phyloP scores from a whole-genome alignment of 2,888 invertebrate genomes.

The Leptinotarsa rubiginosa region DNA sequence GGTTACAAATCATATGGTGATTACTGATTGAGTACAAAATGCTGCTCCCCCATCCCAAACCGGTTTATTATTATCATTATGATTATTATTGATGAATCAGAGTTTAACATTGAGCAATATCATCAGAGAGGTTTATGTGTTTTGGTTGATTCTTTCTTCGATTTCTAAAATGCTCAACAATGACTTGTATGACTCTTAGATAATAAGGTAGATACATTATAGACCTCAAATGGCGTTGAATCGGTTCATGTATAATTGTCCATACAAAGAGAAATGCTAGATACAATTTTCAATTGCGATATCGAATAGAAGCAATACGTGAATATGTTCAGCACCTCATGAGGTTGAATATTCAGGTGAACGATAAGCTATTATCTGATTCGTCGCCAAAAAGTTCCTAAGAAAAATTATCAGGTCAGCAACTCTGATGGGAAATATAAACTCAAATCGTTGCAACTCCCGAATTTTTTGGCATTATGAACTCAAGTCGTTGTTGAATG shows the following conservation, averaged over 20 bases:
- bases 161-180: conserved; percentile 36
- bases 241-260: not conserved
- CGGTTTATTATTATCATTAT: conserved; percentile 61
- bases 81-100: conserved; percentile 62
- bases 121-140: conserved; percentile 59
- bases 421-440: too few species aligned
- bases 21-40: conserved; percentile 66
- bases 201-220: conserved; percentile 8
- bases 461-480: not conserved
- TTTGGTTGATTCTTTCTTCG: conserved; percentile 44
- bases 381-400: too few species aligned
- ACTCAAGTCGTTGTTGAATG: conserved; percentile 27
- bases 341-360: too few species aligned
- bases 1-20: conserved; percentile 63
- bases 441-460: too few species aligned
- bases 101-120: conserved; percentile 65
- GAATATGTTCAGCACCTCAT: too few species aligned
- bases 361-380: too few species aligned
- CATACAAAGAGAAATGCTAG: not conserved
- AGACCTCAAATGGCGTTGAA: too few species aligned
- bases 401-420: too few species aligned
- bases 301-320: too few species aligned
- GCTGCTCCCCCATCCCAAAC: conserved; percentile 59
- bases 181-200: conserved; percentile 24
- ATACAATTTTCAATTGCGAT: too few species aligned